These are phyloP conservation scores for Hyles lineata DNA, from an alignment of 2,888 invertebrate species.

Conservation along the genomic window DNA sequence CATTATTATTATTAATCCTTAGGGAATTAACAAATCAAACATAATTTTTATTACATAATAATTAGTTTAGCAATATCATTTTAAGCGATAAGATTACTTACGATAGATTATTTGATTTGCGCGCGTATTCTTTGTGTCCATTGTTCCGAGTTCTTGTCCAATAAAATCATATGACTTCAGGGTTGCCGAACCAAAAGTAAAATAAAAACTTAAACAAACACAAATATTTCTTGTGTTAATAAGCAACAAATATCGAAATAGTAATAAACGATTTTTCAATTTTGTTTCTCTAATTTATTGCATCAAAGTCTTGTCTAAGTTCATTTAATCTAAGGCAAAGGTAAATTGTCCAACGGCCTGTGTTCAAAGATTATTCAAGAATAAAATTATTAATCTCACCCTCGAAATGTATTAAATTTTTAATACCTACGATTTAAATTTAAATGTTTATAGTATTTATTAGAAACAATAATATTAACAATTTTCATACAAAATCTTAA, in stretches of 20 bases:
- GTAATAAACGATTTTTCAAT: too few species aligned
- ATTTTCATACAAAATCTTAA: too few species aligned
- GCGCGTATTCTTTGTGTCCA: not conserved
- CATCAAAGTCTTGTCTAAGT: too few species aligned
- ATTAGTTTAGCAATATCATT: not conserved
- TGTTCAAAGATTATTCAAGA: not conserved
- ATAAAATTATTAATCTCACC: too few species aligned
- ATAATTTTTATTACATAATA: not conserved
- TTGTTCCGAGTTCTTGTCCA: not conserved
- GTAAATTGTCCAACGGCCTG: not conserved
- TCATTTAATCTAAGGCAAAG: too few species aligned
- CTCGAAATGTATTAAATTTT: too few species aligned
- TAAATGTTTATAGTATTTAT: too few species aligned
- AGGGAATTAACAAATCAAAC: not conserved
- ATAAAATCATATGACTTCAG: slow-evolving; percentile 26
- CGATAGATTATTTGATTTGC: not conserved
- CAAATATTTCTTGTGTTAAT: not conserved
- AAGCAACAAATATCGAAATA: not conserved
- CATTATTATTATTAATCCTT: not conserved
- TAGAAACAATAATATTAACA: too few species aligned
- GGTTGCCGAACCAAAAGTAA: not conserved
- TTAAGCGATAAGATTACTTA: not conserved
- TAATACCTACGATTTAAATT: too few species aligned
- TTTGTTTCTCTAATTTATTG: too few species aligned
- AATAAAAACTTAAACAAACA: not conserved